Conservation (phyloP, 2,888 invertebrate genomes). For the Limenitis camilla region DNA sequence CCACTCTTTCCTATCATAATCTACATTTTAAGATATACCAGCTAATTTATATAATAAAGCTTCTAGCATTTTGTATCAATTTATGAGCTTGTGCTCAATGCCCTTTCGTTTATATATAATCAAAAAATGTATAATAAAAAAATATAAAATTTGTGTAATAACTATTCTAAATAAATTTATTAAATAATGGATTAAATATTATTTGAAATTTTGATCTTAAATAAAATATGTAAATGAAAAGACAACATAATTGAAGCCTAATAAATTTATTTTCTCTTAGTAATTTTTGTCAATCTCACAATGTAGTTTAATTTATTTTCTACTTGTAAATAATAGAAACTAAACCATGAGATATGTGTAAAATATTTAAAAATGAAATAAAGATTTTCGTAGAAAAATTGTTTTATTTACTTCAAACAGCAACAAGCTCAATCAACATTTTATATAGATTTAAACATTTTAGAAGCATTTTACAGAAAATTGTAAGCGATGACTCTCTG, state of each 20-base stretch:
- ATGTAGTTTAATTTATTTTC: conserved; percentile 37
- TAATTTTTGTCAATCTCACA: conserved; percentile 1
- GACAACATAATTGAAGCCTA: neutral
- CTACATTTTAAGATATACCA: neutral
- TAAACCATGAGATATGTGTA: conserved; percentile 51
- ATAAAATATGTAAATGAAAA: neutral
- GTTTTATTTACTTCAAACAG: conserved; percentile 36
- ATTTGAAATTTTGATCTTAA: neutral
- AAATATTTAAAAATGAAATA: conserved; percentile 68
- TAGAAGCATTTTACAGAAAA: neutral
- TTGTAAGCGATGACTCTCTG: neutral
- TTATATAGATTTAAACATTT: neutral
- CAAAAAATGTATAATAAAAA: neutral
- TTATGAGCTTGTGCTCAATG: conserved; percentile 15
- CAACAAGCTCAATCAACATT: neutral
- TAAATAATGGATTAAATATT: neutral
- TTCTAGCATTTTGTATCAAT: conserved; percentile 15
- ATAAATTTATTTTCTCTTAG: neutral
- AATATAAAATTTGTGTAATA: neutral
- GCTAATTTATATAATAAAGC: conserved; percentile 6
- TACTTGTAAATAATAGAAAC: conserved; percentile 52
- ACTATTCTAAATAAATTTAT: neutral
- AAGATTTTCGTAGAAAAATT: conserved; percentile 64
- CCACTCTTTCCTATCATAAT: conserved; percentile 1
- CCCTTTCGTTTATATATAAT: conserved; percentile 4